phyloP scores from a whole-genome alignment of 2,888 invertebrate genomes.

The Mythimna pallens region DNA sequence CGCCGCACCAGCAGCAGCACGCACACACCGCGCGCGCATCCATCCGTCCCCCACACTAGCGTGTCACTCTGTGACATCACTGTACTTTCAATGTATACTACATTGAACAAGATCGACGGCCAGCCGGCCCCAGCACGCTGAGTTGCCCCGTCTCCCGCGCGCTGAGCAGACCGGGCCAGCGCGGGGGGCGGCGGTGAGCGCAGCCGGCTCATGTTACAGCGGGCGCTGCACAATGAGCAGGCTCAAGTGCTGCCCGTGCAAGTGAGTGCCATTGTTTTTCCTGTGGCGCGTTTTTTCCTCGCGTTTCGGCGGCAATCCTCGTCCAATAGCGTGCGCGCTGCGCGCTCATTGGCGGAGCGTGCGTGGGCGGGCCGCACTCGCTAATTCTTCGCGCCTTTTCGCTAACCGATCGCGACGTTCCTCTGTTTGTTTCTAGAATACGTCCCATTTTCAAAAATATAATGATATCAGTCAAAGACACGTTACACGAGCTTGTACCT shows the following conservation, averaged over 20 bases:
- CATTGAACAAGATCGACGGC: slow-evolving; percentile 52
- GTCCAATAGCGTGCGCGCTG: slow-evolving; percentile 78
- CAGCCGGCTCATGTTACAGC: slow-evolving; percentile 63
- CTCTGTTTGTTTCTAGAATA: slow-evolving; percentile 77
- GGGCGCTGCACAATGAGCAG: slow-evolving; percentile 72
- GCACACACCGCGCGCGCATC: slow-evolving; percentile 71
- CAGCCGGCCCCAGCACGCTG: slow-evolving; percentile 43
- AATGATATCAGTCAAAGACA: slow-evolving; percentile 9
- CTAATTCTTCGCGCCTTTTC: slow-evolving; percentile 80
- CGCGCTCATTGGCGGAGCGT: slow-evolving; percentile 76
- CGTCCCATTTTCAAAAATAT: slow-evolving; percentile 73
- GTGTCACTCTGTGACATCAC: slow-evolving; percentile 70
- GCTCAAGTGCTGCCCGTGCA: slow-evolving; percentile 75
- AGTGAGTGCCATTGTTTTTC: slow-evolving; percentile 88
- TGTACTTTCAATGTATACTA: slow-evolving; percentile 67
- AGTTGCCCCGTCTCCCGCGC: slow-evolving; percentile 43
- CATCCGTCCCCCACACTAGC: slow-evolving; percentile 65
- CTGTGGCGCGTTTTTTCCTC: slow-evolving; percentile 76
- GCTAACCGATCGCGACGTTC: slow-evolving; percentile 65
- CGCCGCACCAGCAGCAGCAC: slow-evolving; percentile 23
- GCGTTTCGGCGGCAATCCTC: slow-evolving; percentile 72
- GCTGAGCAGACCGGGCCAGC: neutral
- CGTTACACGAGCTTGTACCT: neutral
- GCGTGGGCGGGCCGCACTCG: slow-evolving; percentile 76
- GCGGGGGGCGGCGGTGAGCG: slow-evolving; percentile 21